Evolutionary conservation across 1,140 invertebrate species (phyloP).

Genomic region (Aleiodes sp.): DNA sequence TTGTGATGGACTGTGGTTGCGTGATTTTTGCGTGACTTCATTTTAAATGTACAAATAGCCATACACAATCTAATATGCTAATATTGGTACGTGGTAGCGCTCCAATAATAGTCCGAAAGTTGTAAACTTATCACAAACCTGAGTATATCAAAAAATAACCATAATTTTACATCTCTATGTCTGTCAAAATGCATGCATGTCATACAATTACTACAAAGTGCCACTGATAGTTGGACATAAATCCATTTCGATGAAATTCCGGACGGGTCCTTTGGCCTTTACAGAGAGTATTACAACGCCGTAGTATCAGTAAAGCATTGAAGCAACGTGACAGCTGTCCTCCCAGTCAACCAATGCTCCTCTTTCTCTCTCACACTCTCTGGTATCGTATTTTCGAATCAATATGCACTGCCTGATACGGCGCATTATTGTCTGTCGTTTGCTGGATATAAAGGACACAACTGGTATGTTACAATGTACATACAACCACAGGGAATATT

Average conservation of each 20-base stretch:
- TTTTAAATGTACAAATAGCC: too few species aligned
- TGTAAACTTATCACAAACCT: too few species aligned
- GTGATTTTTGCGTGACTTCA: too few species aligned
- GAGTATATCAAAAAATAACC: too few species aligned
- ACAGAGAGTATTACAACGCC: background rate
- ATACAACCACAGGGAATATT: background rate
- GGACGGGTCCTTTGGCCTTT: background rate
- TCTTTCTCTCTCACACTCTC: background rate
- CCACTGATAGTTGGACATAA: background rate
- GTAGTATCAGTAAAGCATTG: background rate
- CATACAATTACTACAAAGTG: background rate
- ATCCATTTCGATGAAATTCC: background rate
- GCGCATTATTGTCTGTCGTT: conserved; percentile 37
- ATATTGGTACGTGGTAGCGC: too few species aligned
- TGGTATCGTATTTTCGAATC: conserved; percentile 26
- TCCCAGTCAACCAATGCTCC: background rate
- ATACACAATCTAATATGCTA: too few species aligned
- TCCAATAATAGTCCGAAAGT: too few species aligned
- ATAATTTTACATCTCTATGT: background rate
- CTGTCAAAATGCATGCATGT: background rate
- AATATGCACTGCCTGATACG: conserved; percentile 42
- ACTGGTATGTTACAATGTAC: conserved; percentile 10
- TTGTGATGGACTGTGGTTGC: too few species aligned
- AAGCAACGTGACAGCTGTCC: conserved; percentile 1
- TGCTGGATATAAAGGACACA: conserved; percentile 17